Base-by-base conservation (phyloP, 2,888 invertebrate genomes). In the Luperina nickerlii region DNA sequence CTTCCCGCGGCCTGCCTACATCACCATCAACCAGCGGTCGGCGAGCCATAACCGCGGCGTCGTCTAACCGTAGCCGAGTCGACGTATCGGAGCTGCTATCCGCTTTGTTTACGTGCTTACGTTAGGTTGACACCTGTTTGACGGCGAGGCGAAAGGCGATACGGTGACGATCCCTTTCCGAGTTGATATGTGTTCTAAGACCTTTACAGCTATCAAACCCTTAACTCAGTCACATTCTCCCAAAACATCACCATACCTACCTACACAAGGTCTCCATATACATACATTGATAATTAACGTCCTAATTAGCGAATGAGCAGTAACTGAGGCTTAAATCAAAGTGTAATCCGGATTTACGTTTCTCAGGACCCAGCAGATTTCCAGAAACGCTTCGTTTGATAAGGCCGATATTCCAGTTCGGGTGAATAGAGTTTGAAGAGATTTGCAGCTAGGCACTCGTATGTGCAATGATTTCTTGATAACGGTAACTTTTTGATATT, bases 261-360 rank as follows among this genome's bases (percentile, higher is more conserved):
- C 13, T 24, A n/a, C 6, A 13, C 20, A 79, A 32, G 24, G 20
- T 7, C 42, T 15, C 7, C 48, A 9, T 24, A 76, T n/a, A 62
- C 45, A 57, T 38, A 65, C 24, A 67, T 57, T 27, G 57, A 71
- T 62, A 78, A 83, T 78, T 24, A 73, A 73, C 65, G 54, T 15
- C 54, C 74, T 84, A 87, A 86, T 84, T 87, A 87, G 79, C 42
- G 65, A 51, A 69, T 83, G 87, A 79, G n/a, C 74, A 78, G 51
- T 69, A 57, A 74, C 20, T 63, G 65, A 66, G 83, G 84, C 84
- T 84, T 78, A 74, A 74, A 83, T 72, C 70, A 68, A 86, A 60
- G 42, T 62, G 84, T 87, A 87, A 84, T 83, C 84, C 87, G 84
- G 84, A 69, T 87, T 84, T 65, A 83, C 60, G 71, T 66, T 66